Conservation (phyloP, 2,113 vertebrate species). For the Brachirus orientalis region DNA sequence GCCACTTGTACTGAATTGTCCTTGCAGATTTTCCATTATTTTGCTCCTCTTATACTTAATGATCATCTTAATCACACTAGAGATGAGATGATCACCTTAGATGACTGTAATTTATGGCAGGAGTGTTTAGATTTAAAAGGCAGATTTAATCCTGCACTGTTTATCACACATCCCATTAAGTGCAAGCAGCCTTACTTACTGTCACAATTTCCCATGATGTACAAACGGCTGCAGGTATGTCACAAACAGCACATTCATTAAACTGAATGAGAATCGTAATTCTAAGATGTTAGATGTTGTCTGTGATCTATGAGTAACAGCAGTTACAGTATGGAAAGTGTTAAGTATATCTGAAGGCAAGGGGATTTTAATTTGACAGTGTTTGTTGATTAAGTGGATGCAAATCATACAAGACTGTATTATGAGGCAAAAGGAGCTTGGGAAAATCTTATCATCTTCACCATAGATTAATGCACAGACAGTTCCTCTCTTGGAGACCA, state of each 20-base stretch:
- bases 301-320: slow-evolving; percentile 58
- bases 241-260: neutral
- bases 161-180: neutral
- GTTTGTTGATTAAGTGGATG: slow-evolving; percentile 65
- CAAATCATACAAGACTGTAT: slow-evolving; percentile 63
- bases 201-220: slow-evolving; percentile 9
- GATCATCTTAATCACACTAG: slow-evolving; percentile 48
- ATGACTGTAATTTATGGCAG: slow-evolving; percentile 29
- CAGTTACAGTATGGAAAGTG: slow-evolving; percentile 43
- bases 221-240: neutral
- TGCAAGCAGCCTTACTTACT: neutral
- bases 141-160: neutral
- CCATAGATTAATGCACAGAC: too few species aligned
- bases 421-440: too few species aligned
- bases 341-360: slow-evolving; percentile 65
- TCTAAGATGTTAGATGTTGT: slow-evolving; percentile 1
- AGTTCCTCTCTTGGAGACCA: too few species aligned
- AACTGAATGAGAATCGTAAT: slow-evolving; percentile 3
- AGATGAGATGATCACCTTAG: slow-evolving; percentile 44
- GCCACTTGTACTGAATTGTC: slow-evolving; percentile 24
- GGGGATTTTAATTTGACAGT: slow-evolving; percentile 67
- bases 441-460: slow-evolving; percentile 60
- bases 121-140: slow-evolving; percentile 33
- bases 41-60: slow-evolving; percentile 36
- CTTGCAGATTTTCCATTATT: slow-evolving; percentile 48